phyloP scores from a whole-genome alignment of 2,888 invertebrate species.

The Capitulum mitella region DNA sequence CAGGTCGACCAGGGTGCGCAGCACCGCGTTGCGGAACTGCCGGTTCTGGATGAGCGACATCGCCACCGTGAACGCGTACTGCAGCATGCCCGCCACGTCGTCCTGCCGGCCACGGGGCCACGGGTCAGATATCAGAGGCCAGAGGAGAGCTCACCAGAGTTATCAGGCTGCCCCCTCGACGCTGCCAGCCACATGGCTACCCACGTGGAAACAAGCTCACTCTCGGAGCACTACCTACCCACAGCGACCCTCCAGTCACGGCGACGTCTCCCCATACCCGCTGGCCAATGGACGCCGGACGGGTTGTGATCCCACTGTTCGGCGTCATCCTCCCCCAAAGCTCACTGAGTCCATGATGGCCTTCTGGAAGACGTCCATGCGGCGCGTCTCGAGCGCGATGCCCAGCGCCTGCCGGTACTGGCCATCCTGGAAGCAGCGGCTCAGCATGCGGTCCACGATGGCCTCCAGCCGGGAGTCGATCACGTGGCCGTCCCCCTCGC shows the following conservation, averaged over 20 bases:
- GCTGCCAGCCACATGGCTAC: no score
- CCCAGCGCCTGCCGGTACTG: constrained; percentile 95
- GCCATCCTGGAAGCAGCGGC: constrained; percentile 85
- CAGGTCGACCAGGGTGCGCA: constrained; percentile 78
- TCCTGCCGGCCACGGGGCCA: constrained; percentile 50
- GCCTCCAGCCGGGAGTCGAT: constrained; percentile 79
- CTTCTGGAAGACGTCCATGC: constrained; percentile 93
- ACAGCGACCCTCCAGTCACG: no score
- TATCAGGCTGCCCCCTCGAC: no score
- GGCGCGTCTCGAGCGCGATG: constrained; percentile 86
- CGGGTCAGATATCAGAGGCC: no score
- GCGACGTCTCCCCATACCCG: no score
- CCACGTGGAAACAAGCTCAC: no score
- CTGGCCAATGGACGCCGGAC: no score
- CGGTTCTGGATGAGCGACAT: constrained; percentile 94
- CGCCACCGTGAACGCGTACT: constrained; percentile 91
- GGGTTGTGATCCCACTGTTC: no score
- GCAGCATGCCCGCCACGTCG: constrained; percentile 80
- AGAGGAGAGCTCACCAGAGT: no score
- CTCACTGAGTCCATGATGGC: constrained; percentile 74
- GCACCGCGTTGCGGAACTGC: constrained; percentile 81
- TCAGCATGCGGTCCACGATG: constrained; percentile 96
- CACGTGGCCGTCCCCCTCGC: constrained; percentile 51
- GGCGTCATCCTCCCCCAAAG: no score
- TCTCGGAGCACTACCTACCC: no score